Base-by-base conservation (phyloP, 2,797 vertebrate species). In the Helicolenus hilgendorfi region DNA sequence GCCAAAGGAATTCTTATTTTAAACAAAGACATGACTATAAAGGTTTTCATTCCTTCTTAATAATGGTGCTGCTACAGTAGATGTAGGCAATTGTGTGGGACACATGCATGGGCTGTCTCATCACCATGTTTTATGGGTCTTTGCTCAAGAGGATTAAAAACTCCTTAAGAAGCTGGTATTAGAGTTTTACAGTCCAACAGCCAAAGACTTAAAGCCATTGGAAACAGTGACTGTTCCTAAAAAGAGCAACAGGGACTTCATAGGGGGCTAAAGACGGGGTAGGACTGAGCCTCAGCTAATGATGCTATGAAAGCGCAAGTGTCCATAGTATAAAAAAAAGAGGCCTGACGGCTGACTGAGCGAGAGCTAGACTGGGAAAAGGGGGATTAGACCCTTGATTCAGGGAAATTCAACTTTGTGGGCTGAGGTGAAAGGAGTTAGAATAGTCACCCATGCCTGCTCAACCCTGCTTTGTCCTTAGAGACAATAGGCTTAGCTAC, bases 141-240 rank as follows among this genome's bases (percentile, higher is more conserved):
- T 96, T 94, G 91, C 85, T 94, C 90, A 92, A 95, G 88, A 95
- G 95, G 96, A 97, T 97, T 97, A 97, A 83, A 96, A 90, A 85
- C 77, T 88, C 83, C 81, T 92, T 96, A 94, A 95, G 83, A 94
- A 93, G 90, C 85, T 82, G 87, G 96, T 87, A 96, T 96, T 96
- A 94, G 81, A 85, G 91, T 86, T 94, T 96, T 92, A 90, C 91
- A 95, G 93, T 92, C 89, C 92, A 96, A 90, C 77, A 90, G 89
- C 84, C 88, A 87, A 90, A 90, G 83, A 92, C 91, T 93, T 94
- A 96, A 95, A 91, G 88, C 95, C 84, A 91, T 91, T 93, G 92
- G 93, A 96, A 97, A 96, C 71, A 87, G 89, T 93, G 87, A 81
- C 84, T 69, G 4, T 89, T 91, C 84, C 79, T 91, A 84, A 97